Percentiles rank a stretch among this genome's conserved stretches.
Evolutionary conservation across 2,888 invertebrate genomes (phyloP).

Genomic region (Andrena flavipes): DNA sequence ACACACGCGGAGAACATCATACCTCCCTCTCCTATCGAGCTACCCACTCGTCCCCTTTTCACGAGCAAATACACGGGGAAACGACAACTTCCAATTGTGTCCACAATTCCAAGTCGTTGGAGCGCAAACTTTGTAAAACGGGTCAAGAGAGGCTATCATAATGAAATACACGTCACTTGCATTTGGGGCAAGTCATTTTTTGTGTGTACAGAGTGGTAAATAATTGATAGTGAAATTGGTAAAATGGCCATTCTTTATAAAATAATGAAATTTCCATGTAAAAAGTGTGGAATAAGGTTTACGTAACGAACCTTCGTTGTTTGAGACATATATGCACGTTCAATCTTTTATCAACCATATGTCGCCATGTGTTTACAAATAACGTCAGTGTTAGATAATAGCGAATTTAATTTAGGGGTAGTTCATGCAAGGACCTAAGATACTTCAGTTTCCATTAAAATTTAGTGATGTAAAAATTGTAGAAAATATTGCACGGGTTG

Average conservation of each 20-base stretch:
- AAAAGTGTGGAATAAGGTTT: too few species aligned
- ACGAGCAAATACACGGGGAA: constrained; percentile 29
- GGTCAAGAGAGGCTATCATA: constrained; percentile 1
- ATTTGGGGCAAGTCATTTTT: not conserved
- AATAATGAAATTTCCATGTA: not conserved
- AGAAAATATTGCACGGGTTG: too few species aligned
- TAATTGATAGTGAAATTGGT: not conserved
- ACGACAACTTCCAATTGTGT: constrained; percentile 32
- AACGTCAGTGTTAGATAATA: too few species aligned
- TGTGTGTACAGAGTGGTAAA: too few species aligned
- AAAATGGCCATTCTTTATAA: not conserved
- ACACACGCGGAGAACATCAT: constrained; percentile 1
- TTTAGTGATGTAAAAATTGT: too few species aligned
- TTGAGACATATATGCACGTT: too few species aligned
- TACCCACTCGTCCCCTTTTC: constrained; percentile 24
- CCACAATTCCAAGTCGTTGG: constrained; percentile 24
- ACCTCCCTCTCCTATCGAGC: not conserved
- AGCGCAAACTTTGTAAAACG: constrained; percentile 40
- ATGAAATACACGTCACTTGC: not conserved
- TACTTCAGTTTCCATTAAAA: too few species aligned
- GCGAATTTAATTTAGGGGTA: too few species aligned
- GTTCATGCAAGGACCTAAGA: too few species aligned
- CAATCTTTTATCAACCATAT: too few species aligned
- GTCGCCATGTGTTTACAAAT: too few species aligned
- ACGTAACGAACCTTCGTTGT: too few species aligned